Percentiles rank a stretch among this genome's conserved stretches.
Evolutionary conservation across 2,888 invertebrate species (phyloP).

Genomic region (Stratiomys singularior): DNA sequence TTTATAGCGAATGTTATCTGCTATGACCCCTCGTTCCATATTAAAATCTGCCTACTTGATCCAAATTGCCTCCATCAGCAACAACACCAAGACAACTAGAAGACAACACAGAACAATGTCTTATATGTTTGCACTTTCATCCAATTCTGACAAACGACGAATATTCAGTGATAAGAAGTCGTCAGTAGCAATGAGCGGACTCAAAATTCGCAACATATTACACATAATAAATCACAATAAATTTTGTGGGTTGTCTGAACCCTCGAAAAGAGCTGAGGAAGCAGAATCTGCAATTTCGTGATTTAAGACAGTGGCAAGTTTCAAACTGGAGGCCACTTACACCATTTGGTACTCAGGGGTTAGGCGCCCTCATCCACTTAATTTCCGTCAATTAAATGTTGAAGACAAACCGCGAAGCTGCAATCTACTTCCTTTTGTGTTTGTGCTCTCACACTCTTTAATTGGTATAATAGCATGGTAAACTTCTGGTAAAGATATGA

Average conservation of each 20-base stretch:
- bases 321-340: conserved; percentile 18
- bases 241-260: not conserved
- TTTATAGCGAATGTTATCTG: conserved; percentile 43
- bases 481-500: too few species aligned
- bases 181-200: not conserved
- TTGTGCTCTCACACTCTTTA: too few species aligned
- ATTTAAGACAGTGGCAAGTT: not conserved
- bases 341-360: not conserved
- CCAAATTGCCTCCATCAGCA: conserved; percentile 21
- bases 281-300: conserved; percentile 8
- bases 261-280: not conserved
- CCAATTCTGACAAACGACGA: not conserved
- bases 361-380: conserved; percentile 16
- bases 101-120: not conserved
- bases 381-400: not conserved
- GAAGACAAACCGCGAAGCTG: not conserved
- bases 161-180: conserved; percentile 6
- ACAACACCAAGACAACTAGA: not conserved
- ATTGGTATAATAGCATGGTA: too few species aligned
- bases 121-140: conserved; percentile 41
- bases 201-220: conserved; percentile 17
- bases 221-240: conserved; percentile 36
- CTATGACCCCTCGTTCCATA: conserved; percentile 36
- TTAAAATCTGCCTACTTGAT: not conserved
- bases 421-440: too few species aligned